Evolutionary conservation across 2,888 invertebrate species (phyloP).

Genomic region (Dendrolimus pini): DNA sequence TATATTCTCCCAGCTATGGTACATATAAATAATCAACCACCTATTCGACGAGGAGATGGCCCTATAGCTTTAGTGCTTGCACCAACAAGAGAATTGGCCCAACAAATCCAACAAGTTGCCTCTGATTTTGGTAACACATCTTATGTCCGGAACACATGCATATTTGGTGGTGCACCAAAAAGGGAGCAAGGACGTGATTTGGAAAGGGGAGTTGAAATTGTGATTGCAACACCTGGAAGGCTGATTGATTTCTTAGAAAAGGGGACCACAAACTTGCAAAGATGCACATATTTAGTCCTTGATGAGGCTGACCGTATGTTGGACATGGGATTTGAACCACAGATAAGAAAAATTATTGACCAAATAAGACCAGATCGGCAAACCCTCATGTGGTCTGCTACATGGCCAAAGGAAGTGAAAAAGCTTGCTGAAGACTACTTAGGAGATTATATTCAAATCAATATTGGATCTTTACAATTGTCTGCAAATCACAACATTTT

Average conservation of each 20-base stretch:
- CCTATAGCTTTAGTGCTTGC: slow-evolving; percentile 90
- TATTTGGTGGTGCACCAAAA: slow-evolving; percentile 96
- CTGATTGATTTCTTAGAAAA: slow-evolving; percentile 89
- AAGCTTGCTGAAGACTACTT: slow-evolving; percentile 95
- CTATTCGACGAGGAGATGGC: slow-evolving; percentile 86
- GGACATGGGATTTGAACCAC: slow-evolving; percentile 98
- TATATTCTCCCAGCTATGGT: slow-evolving; percentile 90
- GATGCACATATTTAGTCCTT: slow-evolving; percentile 90
- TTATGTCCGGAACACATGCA: slow-evolving; percentile 87
- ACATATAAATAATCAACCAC: slow-evolving; percentile 89
- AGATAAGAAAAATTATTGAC: slow-evolving; percentile 94
- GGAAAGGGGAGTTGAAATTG: slow-evolving; percentile 89
- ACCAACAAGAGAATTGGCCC: slow-evolving; percentile 86
- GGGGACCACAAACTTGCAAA: slow-evolving; percentile 82
- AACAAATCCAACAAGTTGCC: slow-evolving; percentile 90
- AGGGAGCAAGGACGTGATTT: slow-evolving; percentile 83
- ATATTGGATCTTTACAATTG: slow-evolving; percentile 91
- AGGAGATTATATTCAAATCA: slow-evolving; percentile 92
- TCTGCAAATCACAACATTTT: slow-evolving; percentile 94
- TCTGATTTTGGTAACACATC: slow-evolving; percentile 86
- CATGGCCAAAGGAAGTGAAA: slow-evolving; percentile 98
- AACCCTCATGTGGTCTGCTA: slow-evolving; percentile 99
- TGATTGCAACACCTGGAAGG: slow-evolving; percentile 93
- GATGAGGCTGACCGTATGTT: slow-evolving; percentile 97
- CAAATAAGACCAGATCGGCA: slow-evolving; percentile 96